Evolutionary conservation across 2,797 vertebrate species (phyloP).

Genomic region (Coregonus sp.): DNA sequence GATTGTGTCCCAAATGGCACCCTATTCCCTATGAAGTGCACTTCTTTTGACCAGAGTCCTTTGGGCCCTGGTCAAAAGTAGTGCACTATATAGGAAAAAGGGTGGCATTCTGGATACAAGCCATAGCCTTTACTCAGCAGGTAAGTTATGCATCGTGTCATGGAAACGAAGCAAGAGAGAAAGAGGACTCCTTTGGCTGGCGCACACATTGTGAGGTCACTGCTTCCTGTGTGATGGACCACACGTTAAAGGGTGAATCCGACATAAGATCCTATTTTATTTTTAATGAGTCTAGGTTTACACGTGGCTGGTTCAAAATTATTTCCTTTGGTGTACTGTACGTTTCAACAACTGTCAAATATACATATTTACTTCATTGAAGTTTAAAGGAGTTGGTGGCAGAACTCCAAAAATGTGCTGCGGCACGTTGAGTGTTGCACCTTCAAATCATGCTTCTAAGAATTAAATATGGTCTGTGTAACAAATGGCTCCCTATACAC

Average conservation of each 20-base stretch:
- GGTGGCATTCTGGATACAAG: not conserved
- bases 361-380: not conserved
- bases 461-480: not conserved
- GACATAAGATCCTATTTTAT: not conserved
- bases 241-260: not conserved
- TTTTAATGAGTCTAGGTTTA: not conserved
- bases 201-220: not conserved
- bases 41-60: not conserved
- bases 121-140: constrained; percentile 10
- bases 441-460: not conserved
- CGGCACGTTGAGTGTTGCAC: not conserved
- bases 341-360: not conserved
- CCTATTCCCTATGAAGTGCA: not conserved
- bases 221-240: not conserved
- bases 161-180: constrained; percentile 29
- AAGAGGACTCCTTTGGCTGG: constrained; percentile 11
- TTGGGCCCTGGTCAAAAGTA: not conserved
- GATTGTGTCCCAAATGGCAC: not conserved
- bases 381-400: too few relatives aligned
- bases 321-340: not conserved
- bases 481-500: not conserved
- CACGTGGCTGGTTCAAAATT: not conserved
- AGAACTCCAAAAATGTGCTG: not conserved
- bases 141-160: constrained; percentile 23
- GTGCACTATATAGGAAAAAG: not conserved